These are phyloP conservation scores for Acanthisitta chloris DNA, from an alignment of 2,113 vertebrate genomes.

Conservation along the genomic window DNA sequence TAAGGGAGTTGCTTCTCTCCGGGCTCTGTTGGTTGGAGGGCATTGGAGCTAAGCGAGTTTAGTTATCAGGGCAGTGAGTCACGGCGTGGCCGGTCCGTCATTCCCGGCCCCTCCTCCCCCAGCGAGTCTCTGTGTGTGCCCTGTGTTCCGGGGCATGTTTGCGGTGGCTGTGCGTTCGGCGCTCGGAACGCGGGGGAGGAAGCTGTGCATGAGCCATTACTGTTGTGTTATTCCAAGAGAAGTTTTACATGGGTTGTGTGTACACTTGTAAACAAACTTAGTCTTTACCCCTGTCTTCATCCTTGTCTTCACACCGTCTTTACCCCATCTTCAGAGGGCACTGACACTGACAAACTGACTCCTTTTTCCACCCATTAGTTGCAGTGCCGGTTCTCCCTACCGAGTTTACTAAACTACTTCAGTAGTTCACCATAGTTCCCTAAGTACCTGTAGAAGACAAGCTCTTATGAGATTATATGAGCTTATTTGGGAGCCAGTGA, in stretches of 20 bases:
- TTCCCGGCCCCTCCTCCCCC: neutral
- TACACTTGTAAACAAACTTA: neutral
- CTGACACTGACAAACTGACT: neutral
- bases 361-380: fast-evolving
- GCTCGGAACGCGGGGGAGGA: neutral
- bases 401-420: neutral
- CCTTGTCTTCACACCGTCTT: no score
- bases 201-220: neutral
- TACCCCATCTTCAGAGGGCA: neutral
- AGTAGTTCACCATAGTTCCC: neutral
- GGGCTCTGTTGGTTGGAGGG: neutral
- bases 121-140: fast-evolving
- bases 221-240: neutral
- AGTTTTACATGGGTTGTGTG: neutral
- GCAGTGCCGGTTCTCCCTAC: fast-evolving
- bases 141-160: fast-evolving
- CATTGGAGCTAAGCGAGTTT: fast-evolving
- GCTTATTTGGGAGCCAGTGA: neutral
- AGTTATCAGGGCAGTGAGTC: neutral
- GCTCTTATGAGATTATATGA: neutral
- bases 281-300: neutral
- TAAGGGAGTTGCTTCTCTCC: neutral
- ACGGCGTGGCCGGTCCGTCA: neutral
- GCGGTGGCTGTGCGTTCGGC: neutral
- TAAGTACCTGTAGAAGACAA: neutral